phyloP scores from a whole-genome alignment of 2,113 vertebrate species.

The Ageneiosus marmoratus region DNA sequence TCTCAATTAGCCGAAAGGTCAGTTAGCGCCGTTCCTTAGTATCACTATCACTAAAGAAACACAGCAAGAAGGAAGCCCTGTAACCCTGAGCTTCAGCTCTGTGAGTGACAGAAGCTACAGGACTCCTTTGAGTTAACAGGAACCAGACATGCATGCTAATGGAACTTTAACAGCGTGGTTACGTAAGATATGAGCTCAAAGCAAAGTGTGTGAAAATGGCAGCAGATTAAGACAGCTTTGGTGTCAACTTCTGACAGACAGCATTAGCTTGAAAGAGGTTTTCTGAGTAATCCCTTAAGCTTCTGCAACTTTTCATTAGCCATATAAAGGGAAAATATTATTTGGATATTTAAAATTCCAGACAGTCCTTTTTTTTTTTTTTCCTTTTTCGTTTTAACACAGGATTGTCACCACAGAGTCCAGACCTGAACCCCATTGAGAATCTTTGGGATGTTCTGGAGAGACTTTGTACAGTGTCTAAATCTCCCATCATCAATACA shows the following conservation, averaged over 20 bases:
- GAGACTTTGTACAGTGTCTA: no score
- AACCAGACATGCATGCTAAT: conserved; percentile 44
- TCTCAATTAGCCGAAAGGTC: conserved; percentile 35
- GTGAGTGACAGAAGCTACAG: conserved; percentile 28
- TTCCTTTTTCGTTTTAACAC: not conserved
- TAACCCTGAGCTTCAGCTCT: conserved; percentile 25
- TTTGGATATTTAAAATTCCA: not conserved
- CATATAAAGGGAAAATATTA: not conserved
- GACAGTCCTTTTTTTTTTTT: not conserved
- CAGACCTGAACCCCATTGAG: no score
- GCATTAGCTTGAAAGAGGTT: not conserved
- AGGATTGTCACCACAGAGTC: no score
- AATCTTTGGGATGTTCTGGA: no score
- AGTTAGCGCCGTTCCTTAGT: conserved; percentile 23
- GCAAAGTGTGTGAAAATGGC: conserved; percentile 13
- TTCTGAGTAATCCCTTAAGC: not conserved
- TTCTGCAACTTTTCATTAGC: not conserved
- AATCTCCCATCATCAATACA: no score
- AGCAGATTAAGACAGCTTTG: conserved; percentile 33
- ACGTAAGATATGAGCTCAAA: conserved; percentile 22
- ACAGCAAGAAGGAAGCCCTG: conserved; percentile 35
- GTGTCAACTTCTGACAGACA: conserved; percentile 18
- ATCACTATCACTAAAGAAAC: conserved; percentile 33
- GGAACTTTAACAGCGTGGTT: conserved; percentile 27
- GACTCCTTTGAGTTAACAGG: conserved; percentile 45